Percentiles rank a stretch among this genome's conserved stretches.
phyloP scores from a whole-genome alignment of 2,113 vertebrate species.

The Cyphomyrus plagiostoma region DNA sequence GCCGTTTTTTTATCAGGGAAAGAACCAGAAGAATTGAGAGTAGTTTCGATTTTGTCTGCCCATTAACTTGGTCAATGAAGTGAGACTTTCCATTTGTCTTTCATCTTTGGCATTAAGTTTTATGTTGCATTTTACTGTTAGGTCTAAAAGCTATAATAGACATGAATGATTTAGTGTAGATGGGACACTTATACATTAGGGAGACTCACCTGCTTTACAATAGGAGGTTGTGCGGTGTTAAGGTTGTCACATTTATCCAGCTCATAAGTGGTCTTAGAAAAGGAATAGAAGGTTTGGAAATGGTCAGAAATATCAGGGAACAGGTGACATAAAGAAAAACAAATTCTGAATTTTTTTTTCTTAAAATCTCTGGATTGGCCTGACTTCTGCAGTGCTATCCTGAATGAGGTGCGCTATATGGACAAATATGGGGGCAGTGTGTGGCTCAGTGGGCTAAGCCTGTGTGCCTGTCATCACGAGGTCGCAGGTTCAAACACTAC shows the following conservation, averaged over 20 bases:
- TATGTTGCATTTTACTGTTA: constrained; percentile 32
- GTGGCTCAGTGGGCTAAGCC: no score
- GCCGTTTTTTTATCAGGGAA: constrained; percentile 49
- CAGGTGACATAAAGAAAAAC: neutral
- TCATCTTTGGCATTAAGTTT: constrained; percentile 17
- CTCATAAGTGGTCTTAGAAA: neutral
- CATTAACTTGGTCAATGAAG: constrained; percentile 49
- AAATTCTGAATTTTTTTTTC: neutral
- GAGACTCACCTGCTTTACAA: neutral
- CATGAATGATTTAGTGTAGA: constrained; percentile 1
- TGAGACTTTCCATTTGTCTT: constrained; percentile 48
- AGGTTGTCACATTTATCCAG: neutral
- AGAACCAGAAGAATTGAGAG: constrained; percentile 45
- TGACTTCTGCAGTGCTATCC: neutral
- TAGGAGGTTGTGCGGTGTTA: neutral
- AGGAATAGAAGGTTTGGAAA: neutral
- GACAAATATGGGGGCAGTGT: no score
- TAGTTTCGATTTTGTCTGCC: constrained; percentile 37
- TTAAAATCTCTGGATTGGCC: neutral
- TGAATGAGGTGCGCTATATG: neutral
- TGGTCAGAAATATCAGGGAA: neutral
- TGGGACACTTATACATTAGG: neutral
- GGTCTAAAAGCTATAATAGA: constrained; percentile 13
- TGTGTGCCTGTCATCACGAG: no score
- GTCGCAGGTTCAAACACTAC: no score